These are phyloP conservation scores for Casuarius casuarius DNA, from an alignment of 2,113 vertebrate species.

Conservation along the genomic window DNA sequence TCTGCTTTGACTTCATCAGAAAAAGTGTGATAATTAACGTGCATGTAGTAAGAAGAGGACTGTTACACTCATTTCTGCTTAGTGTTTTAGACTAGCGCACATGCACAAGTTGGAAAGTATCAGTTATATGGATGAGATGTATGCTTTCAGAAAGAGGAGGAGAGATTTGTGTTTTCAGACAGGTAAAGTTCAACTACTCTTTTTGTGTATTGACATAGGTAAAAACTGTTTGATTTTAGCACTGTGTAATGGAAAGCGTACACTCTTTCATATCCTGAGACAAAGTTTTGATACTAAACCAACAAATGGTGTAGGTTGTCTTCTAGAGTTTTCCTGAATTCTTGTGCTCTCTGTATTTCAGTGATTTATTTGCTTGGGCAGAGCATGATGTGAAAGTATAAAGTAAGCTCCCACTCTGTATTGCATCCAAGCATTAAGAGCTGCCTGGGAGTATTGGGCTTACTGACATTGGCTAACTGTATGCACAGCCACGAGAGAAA, in stretches of 20 bases:
- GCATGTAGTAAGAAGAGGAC: neutral
- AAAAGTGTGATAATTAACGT: neutral
- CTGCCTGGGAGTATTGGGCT: neutral
- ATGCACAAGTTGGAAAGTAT: neutral
- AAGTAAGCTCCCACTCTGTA: neutral
- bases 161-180: neutral
- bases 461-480: neutral
- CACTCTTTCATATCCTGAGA: neutral
- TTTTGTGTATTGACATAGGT: neutral
- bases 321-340: neutral
- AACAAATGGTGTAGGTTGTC: neutral
- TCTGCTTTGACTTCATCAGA: neutral
- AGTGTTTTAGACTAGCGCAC: neutral
- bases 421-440: neutral
- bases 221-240: neutral
- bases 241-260: neutral
- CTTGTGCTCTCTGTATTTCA: neutral
- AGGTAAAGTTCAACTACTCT: neutral
- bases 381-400: neutral
- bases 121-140: neutral
- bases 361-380: neutral
- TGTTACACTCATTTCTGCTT: neutral
- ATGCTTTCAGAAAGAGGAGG: neutral
- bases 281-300: neutral
- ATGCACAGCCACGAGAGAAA: neutral